These are phyloP conservation scores for Marmota flaviventris DNA, from an alignment of 2,113 vertebrate species.

Conservation along the genomic window DNA sequence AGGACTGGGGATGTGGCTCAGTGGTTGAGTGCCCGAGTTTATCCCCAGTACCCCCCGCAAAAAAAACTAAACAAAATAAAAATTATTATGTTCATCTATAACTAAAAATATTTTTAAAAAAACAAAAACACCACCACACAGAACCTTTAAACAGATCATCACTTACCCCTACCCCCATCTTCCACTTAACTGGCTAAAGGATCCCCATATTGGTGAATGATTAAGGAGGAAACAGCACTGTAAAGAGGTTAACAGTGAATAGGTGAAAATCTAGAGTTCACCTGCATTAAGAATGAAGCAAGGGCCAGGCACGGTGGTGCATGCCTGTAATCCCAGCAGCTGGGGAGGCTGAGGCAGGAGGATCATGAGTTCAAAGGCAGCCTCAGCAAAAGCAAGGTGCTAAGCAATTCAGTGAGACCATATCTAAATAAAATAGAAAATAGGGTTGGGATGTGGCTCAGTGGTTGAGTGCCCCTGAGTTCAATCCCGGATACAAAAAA, in stretches of 20 bases:
- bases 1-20: too few species aligned
- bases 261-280: not conserved
- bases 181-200: slow-evolving; percentile 39
- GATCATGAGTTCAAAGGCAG: not conserved
- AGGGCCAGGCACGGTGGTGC: not conserved
- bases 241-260: not conserved
- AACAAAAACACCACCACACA: not conserved
- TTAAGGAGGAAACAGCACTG: not conserved
- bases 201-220: not conserved
- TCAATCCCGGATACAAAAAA: too few species aligned
- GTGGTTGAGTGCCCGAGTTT: too few species aligned
- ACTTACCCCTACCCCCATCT: not conserved
- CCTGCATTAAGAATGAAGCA: slow-evolving; percentile 43
- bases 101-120: too few species aligned
- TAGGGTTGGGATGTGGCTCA: too few species aligned
- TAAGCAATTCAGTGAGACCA: too few species aligned
- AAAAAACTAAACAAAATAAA: too few species aligned
- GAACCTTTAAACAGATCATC: not conserved
- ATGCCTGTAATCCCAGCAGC: too few species aligned
- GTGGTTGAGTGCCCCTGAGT: too few species aligned
- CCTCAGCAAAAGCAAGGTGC: too few species aligned
- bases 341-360: not conserved
- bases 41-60: accelerated
- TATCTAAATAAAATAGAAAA: too few species aligned
- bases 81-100: too few species aligned